These are phyloP conservation scores for Stictonetta naevosa DNA, from an alignment of 2,113 vertebrate genomes.

Conservation along the genomic window DNA sequence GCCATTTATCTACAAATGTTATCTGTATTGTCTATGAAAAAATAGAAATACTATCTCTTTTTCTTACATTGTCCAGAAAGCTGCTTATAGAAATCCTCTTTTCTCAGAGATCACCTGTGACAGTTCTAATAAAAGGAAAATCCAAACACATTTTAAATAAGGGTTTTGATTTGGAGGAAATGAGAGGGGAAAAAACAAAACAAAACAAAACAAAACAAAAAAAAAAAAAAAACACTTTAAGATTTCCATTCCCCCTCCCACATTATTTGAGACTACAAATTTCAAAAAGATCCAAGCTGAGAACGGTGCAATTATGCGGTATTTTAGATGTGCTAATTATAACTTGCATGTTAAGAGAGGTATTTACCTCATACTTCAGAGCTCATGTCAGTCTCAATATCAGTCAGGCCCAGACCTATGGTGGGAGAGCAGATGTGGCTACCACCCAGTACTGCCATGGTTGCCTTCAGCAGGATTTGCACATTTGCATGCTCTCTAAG, in stretches of 20 bases:
- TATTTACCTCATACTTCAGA: neutral
- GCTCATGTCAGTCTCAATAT: neutral
- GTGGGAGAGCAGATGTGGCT: neutral
- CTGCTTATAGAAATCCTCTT: constrained; percentile 61
- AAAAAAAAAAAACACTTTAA: neutral
- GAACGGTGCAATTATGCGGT: neutral
- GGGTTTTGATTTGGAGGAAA: neutral
- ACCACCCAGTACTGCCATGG: rapidly evolving
- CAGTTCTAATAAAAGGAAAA: constrained; percentile 71
- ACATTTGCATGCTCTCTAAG: neutral
- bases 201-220: too few relatives aligned
- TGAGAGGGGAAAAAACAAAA: neutral
- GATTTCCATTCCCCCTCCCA: neutral
- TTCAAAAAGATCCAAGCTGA: neutral
- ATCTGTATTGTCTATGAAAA: neutral
- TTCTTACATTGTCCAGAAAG: neutral
- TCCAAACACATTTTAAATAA: constrained; percentile 11
- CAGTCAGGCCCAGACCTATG: neutral
- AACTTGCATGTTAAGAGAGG: neutral
- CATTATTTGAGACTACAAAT: neutral
- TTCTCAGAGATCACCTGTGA: constrained; percentile 63
- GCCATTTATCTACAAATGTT: neutral
- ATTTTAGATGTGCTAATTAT: neutral
- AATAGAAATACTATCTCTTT: neutral
- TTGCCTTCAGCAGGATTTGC: neutral